A percentile compares a stretch with the other conserved stretches of the same genome.
Conservation (phyloP, 2,888 invertebrate species). For the Masnerella sp. region DNA sequence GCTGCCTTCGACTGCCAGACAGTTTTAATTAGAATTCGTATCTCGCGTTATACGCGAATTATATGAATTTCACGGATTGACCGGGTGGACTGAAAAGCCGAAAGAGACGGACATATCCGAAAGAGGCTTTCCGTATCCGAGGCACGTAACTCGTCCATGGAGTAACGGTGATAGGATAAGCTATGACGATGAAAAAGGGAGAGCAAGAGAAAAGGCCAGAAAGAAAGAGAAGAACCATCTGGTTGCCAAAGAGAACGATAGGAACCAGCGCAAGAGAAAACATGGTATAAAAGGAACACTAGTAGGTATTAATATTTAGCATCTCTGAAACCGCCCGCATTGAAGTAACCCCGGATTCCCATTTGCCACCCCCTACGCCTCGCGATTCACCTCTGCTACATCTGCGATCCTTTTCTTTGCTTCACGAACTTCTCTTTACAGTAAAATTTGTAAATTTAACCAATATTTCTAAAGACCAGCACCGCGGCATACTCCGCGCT, state of each 20-base stretch:
- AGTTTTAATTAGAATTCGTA: constrained; percentile 59
- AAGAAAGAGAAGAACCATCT: constrained; percentile 51
- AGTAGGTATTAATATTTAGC: constrained; percentile 78
- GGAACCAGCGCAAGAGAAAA: constrained; percentile 65
- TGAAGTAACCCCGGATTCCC: constrained; percentile 74
- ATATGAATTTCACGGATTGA: constrained; percentile 61
- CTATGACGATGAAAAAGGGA: constrained; percentile 54
- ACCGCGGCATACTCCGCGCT: constrained; percentile 62
- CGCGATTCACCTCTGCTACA: constrained; percentile 58
- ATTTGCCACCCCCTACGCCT: constrained; percentile 64
- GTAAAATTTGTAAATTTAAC: constrained; percentile 77
- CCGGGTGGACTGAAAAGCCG: constrained; percentile 59
- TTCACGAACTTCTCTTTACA: constrained; percentile 70
- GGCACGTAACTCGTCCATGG: constrained; percentile 58
- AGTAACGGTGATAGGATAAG: constrained; percentile 59
- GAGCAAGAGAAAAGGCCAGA: constrained; percentile 57
- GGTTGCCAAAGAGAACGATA: constrained; percentile 65
- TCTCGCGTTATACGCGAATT: constrained; percentile 57
- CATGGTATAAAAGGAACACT: constrained; percentile 75
- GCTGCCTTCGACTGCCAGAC: constrained; percentile 45
- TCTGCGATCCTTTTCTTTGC: constrained; percentile 67
- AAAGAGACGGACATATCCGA: constrained; percentile 58
- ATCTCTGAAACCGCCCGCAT: constrained; percentile 75
- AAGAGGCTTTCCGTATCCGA: constrained; percentile 60
- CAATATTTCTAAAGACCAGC: constrained; percentile 76